Evolutionary conservation across 2,113 vertebrate genomes (phyloP), one percentile per base, ranked within the genome.

Genomic region (Himantopus leucocephalus): DNA sequence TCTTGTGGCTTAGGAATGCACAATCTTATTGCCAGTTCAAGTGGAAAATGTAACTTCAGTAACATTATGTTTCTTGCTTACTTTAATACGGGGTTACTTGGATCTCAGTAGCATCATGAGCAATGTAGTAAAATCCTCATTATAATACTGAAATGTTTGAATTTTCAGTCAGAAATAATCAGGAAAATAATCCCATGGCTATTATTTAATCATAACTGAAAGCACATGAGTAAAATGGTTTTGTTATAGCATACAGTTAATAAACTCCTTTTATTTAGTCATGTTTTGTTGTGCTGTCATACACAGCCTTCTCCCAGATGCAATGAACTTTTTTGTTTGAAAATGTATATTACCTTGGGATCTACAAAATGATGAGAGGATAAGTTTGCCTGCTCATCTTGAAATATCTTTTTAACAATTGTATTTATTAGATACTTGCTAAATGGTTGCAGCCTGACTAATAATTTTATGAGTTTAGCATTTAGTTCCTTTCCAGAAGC

Each of bases 1-100:
- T 88, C 39, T 73, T 94, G 73, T 92, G 95, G 48, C 17, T 92
- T 91, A 78, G 48, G 27, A 94, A 95, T 35, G 35, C 41, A 82
- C 66, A 94, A 89, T 94, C 58, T 68, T 27, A 58, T 82, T 97
- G 66, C 60, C 66, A 86, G 79, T 81, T 94, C 91, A 94, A 94
- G 62, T 96, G 95, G 91, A 94, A 97, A 97, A 96, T 85, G 55
- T 81, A 92, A 73, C 86, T 87, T 78, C 68, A 91, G 73, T 75
- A 94, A 87, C 48, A 64, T 83, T 92, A 83, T 84, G 73, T 58
- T 92, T 89, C 64, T 82, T 94, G 52, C 47, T 92, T 94, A 74
- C 67, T 92, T 88, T 94, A 92, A 78, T 89, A 81, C 17, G 79
- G 10, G 30, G 24, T 63, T 67, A 35, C 21, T 90, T 64, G 45